phyloP scores from a whole-genome alignment of 2,888 invertebrate genomes.

The Harpagoxenus sublaevis region DNA sequence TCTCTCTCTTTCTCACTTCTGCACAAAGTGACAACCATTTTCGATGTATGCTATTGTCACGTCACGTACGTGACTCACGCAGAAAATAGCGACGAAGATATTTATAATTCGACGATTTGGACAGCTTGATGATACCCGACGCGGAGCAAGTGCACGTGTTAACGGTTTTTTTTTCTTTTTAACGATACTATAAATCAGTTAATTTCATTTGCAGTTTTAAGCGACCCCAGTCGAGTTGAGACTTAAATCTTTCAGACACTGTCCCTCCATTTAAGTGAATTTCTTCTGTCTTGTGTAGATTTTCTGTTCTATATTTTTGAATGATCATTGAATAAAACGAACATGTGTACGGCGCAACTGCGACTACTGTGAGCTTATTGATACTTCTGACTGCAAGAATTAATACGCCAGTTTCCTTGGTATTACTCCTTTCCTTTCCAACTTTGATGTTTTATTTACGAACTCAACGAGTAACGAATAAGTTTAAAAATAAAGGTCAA shows the following conservation, averaged over 20 bases:
- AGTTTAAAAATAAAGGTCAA: not conserved
- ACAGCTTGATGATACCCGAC: slow-evolving; percentile 63
- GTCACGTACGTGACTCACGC: slow-evolving; percentile 67
- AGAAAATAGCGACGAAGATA: slow-evolving; percentile 66
- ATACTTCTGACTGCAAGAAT: not conserved
- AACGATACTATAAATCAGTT: slow-evolving; percentile 57
- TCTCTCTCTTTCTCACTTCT: slow-evolving; percentile 40
- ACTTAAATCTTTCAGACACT: slow-evolving; percentile 27
- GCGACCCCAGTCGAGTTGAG: not conserved
- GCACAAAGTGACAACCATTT: slow-evolving; percentile 63
- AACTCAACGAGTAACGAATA: not conserved
- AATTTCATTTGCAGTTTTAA: slow-evolving; percentile 58
- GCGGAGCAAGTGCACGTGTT: slow-evolving; percentile 69
- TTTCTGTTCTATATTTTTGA: slow-evolving; percentile 77
- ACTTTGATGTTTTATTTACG: not conserved
- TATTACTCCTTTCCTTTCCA: not conserved
- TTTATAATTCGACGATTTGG: slow-evolving; percentile 61
- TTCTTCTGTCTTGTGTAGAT: slow-evolving; percentile 80
- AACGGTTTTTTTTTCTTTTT: slow-evolving; percentile 56
- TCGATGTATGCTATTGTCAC: slow-evolving; percentile 63
- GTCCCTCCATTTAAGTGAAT: slow-evolving; percentile 63
- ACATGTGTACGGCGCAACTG: slow-evolving; percentile 76
- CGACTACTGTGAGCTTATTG: slow-evolving; percentile 42
- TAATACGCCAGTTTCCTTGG: not conserved
- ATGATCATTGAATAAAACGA: slow-evolving; percentile 83